Evolutionary conservation across 2,797 vertebrate species (phyloP).

Genomic region (Paramormyrops hopkinsi): DNA sequence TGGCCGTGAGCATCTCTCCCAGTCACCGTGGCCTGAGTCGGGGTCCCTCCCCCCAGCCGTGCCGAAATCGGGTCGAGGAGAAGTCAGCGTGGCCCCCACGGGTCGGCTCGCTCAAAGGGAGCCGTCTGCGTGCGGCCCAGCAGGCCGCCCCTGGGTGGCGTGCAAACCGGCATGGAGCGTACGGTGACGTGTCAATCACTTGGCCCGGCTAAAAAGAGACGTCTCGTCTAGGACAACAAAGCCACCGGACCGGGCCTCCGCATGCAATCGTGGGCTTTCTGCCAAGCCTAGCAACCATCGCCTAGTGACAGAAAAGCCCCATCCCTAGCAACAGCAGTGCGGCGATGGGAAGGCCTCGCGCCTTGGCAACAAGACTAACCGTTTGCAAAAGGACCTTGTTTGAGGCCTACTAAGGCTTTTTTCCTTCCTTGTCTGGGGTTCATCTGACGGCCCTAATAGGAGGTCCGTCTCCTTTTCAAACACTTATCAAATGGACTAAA

Average conservation of each 20-base stretch:
- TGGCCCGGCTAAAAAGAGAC: constrained; percentile 50
- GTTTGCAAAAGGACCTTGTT: constrained; percentile 45
- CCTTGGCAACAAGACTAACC: constrained; percentile 39
- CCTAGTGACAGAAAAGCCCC: constrained; percentile 39
- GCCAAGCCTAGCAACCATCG: constrained; percentile 62
- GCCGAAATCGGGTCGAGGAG: constrained; percentile 30
- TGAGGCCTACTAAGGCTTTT: constrained; percentile 51
- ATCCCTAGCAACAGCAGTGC: constrained; percentile 41
- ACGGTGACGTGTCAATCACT: constrained; percentile 52
- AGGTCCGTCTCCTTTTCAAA: constrained; percentile 60
- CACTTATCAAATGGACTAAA: constrained; percentile 64
- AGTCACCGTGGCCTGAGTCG: constrained; percentile 9
- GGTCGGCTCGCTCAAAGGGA: constrained; percentile 30
- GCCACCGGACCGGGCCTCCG: constrained; percentile 45
- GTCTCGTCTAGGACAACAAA: constrained; percentile 60
- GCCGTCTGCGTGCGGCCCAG: constrained; percentile 33
- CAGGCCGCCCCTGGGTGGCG: constrained; percentile 24
- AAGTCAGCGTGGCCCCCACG: constrained; percentile 28
- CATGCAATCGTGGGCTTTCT: constrained; percentile 49
- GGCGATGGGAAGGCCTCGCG: constrained; percentile 40
- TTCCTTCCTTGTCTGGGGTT: constrained; percentile 63
- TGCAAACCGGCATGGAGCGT: constrained; percentile 39
- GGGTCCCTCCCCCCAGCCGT: constrained; percentile 22
- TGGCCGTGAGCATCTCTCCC: constrained; percentile 10
- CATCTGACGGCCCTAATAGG: constrained; percentile 62